Evolutionary conservation across 2,113 vertebrate species (phyloP).

Genomic region (Lethenteron reissneri): DNA sequence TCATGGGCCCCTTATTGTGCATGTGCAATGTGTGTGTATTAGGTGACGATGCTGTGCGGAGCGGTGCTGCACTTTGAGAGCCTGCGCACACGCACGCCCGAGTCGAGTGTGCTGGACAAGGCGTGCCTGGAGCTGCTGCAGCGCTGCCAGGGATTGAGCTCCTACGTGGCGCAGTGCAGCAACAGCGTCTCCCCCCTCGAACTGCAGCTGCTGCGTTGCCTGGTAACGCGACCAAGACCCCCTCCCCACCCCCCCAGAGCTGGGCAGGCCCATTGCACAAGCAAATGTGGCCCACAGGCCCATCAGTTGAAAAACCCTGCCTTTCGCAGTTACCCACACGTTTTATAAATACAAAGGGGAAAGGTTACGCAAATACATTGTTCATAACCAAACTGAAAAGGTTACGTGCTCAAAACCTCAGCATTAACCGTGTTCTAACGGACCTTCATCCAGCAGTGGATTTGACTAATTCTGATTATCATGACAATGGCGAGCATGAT

Average conservation of each 20-base stretch:
- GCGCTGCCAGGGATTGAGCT: slow-evolving; percentile 81
- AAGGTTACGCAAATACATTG: not conserved
- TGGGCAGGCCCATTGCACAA: not conserved
- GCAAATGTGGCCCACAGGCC: not conserved
- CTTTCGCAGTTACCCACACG: too few species aligned
- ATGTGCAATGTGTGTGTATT: slow-evolving; percentile 10
- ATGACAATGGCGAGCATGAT: not conserved
- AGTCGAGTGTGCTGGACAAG: slow-evolving; percentile 64
- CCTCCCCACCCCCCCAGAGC: too few species aligned
- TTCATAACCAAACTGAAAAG: not conserved
- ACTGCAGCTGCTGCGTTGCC: slow-evolving; percentile 62
- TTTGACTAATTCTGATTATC: too few species aligned
- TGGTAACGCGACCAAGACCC: slow-evolving; percentile 32
- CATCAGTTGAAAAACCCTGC: too few species aligned
- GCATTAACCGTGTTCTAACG: too few species aligned
- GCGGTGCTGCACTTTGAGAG: slow-evolving; percentile 92
- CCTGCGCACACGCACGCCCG: slow-evolving; percentile 63
- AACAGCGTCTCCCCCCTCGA: slow-evolving; percentile 72
- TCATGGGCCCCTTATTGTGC: not conserved
- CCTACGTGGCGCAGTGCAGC: slow-evolving; percentile 76
- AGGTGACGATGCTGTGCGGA: slow-evolving; percentile 85
- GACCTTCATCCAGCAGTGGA: too few species aligned
- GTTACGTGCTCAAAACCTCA: not conserved
- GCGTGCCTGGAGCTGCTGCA: slow-evolving; percentile 77
- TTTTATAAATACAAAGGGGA: too few species aligned